Evolutionary conservation across 2,113 vertebrate species (phyloP).

Genomic region (Apeltes quadracus): DNA sequence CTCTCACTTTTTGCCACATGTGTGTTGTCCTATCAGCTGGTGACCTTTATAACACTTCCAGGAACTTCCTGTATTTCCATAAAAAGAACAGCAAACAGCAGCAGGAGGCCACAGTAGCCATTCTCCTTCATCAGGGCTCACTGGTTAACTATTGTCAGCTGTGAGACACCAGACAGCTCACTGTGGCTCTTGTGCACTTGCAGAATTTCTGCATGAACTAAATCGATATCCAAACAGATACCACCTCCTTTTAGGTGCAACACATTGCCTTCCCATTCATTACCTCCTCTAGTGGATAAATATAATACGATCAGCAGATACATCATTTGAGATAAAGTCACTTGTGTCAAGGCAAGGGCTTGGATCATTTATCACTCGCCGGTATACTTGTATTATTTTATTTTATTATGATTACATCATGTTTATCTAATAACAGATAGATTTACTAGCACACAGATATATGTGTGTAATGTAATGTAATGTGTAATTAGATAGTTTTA

Average conservation of each 20-base stretch:
- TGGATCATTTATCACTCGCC: constrained; percentile 10
- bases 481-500: background rate
- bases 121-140: constrained; percentile 31
- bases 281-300: constrained; percentile 13
- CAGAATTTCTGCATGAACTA: background rate
- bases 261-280: background rate
- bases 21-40: constrained; percentile 47
- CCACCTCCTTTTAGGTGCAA: background rate
- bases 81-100: constrained; percentile 63
- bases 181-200: background rate
- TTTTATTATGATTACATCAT: background rate
- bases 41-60: constrained; percentile 58
- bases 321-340: background rate
- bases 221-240: background rate
- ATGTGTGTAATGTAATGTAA: constrained; percentile 1
- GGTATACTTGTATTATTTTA: background rate
- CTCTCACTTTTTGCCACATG: constrained; percentile 41
- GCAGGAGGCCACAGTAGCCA: constrained; percentile 23
- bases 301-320: constrained; percentile 3
- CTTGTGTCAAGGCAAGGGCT: background rate
- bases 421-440: background rate
- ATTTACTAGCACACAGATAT: background rate
- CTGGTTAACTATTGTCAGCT: constrained; percentile 3
- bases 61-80: constrained; percentile 70
- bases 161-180: background rate